A percentile compares a stretch with the other conserved stretches of the same genome.
Conservation (phyloP, 2,888 invertebrate species). For the Cerceris rybyensis region DNA sequence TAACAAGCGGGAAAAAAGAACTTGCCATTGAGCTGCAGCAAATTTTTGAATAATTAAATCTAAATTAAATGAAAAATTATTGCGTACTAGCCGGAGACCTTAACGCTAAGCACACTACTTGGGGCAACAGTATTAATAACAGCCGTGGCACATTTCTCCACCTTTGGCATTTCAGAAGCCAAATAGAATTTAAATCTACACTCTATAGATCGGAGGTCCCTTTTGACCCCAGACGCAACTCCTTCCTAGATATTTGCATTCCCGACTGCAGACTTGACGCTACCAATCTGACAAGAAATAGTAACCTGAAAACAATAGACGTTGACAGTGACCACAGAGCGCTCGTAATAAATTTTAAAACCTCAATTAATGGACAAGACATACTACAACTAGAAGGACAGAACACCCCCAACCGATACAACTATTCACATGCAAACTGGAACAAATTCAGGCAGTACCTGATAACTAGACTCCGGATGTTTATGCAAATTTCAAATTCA, state of each 20-base stretch:
- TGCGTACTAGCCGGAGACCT: no score
- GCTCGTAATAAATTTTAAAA: background rate
- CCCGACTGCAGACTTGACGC: slow-evolving; percentile 7
- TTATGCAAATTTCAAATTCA: no score
- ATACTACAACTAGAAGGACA: background rate
- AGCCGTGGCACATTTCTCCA: no score
- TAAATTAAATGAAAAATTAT: no score
- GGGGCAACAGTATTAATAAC: no score
- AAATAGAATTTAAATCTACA: background rate
- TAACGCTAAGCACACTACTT: no score
- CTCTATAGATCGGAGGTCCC: background rate
- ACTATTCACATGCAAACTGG: slow-evolving; percentile 10
- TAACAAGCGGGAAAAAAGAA: no score
- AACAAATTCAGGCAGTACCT: background rate
- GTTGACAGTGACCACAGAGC: slow-evolving; percentile 28
- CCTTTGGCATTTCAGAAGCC: no score
- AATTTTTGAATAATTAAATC: no score
- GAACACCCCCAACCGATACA: background rate
- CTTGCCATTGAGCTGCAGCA: no score
- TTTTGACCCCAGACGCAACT: background rate
- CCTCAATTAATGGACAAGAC: background rate
- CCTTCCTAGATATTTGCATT: slow-evolving; percentile 3
- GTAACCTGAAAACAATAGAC: background rate
- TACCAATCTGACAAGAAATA: background rate
- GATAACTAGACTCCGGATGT: no score